These are phyloP conservation scores for Phacellophora camtschatica DNA, from an alignment of 30 jellyfish, hydroid and myxozoan genomes.

Conservation along the genomic window DNA sequence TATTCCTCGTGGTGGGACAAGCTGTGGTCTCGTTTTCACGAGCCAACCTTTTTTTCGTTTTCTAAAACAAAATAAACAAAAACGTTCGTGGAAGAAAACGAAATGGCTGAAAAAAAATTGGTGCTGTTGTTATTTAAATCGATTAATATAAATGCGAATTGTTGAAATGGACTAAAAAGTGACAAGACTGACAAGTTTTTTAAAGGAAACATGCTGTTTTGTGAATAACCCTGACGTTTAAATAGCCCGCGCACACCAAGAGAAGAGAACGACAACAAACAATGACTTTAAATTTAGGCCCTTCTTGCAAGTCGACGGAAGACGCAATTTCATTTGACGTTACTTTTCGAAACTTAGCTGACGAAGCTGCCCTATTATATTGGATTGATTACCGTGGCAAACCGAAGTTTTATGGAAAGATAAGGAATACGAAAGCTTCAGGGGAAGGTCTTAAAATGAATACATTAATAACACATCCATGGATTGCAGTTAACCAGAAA, in stretches of 20 bases:
- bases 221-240: no score
- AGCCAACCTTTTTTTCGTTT: no score
- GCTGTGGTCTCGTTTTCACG: no score
- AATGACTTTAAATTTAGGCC: conserved; percentile 9
- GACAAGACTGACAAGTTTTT: no score
- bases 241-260: no score
- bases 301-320: conserved; percentile 52
- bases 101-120: no score
- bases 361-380: conserved; percentile 46
- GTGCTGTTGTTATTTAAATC: no score
- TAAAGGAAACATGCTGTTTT: no score
- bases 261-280: neutral
- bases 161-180: neutral
- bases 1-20: no score
- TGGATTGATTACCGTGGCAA: conserved; percentile 87
- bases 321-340: conserved; percentile 26
- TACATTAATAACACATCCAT: conserved; percentile 89
- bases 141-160: no score
- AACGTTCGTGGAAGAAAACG: no score
- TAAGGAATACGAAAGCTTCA: conserved; percentile 45
- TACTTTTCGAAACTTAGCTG: conserved; percentile 70
- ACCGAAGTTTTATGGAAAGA: conserved; percentile 41
- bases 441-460: conserved; percentile 53
- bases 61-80: no score
- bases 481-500: conserved; percentile 78